phyloP scores from a whole-genome alignment of 2,888 invertebrate genomes.

The Tiliacea aurago region DNA sequence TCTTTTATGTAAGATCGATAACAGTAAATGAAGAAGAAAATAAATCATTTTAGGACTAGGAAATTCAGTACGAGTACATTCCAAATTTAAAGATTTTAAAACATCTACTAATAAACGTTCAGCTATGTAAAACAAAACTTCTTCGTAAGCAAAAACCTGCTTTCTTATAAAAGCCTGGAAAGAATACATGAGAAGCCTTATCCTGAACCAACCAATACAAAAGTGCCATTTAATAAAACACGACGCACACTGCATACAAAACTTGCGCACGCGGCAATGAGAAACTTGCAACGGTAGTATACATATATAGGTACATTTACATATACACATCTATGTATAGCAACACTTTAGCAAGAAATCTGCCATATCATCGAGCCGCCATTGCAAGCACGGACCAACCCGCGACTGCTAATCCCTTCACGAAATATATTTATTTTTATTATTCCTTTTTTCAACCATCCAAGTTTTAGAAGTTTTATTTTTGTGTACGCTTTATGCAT shows the following conservation, averaged over 20 bases:
- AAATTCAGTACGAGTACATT: not conserved
- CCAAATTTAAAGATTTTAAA: not conserved
- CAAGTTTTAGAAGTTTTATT: slow-evolving; percentile 76
- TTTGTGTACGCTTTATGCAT: slow-evolving; percentile 82
- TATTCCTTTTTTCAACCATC: slow-evolving; percentile 74
- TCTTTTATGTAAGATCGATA: not conserved
- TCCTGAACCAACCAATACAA: slow-evolving; percentile 28
- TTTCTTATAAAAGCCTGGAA: not conserved
- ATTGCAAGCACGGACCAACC: slow-evolving; percentile 81
- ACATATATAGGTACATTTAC: slow-evolving; percentile 5
- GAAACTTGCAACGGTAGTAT: slow-evolving; percentile 35
- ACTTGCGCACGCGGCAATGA: slow-evolving; percentile 56
- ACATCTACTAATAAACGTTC: not conserved
- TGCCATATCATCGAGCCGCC: slow-evolving; percentile 82
- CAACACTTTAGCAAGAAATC: slow-evolving; percentile 57
- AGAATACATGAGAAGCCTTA: not conserved
- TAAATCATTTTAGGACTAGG: not conserved
- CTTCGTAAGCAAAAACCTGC: not conserved
- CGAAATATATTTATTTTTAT: slow-evolving; percentile 73
- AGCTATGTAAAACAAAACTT: not conserved
- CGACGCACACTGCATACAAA: slow-evolving; percentile 39
- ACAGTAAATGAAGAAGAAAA: not conserved
- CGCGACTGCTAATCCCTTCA: slow-evolving; percentile 82
- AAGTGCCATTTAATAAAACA: slow-evolving; percentile 44
- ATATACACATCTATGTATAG: slow-evolving; percentile 34